Evolutionary conservation across 1,140 invertebrate genomes (phyloP), one percentile per base, ranked within the genome.

Genomic region (Leguminivora glycinivorella): DNA sequence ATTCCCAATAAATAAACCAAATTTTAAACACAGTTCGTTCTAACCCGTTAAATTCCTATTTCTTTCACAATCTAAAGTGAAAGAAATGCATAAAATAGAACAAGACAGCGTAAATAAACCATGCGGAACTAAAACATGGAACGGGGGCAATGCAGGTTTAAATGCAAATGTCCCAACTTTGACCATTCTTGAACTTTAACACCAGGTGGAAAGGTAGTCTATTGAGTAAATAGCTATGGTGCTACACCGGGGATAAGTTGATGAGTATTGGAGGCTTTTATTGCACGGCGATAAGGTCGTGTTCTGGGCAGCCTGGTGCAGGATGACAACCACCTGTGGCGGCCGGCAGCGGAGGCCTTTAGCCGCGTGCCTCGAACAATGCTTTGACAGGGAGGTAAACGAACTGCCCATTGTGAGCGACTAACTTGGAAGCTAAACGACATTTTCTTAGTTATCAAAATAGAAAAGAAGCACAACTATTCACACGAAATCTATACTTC

Each of bases 81-180:
- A 52, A 52, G 47, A 52, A 52, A 52, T 52, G 47, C 47, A 22
- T 52, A 22, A 52, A 52, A 47, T 10, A 52, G 47, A 6, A 52
- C 47, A 52, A 52, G 47, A 52, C 17, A 19, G 19, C 47, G 14
- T 38, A 38, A 38, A 47, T 47, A 52, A 52, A 52, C 47, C 47
- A 22, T 52, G 47, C 19, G 17, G 4, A n/a, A 52, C 47, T 52
- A 47, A 47, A 47, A 5, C 17, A 47, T 47, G 47, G 17, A 52
- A 52, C 47, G 6, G n/a, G 47, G 47, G 47, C 47, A 22, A 43
- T 43, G 40, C 40, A 10, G 19, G 19, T 52, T 19, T 52, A 22
- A 52, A 52, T 52, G 47, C 47, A n/a, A 52, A 17, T 52, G 47
- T 52, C 47, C 17, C 47, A n/a, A 19, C n/a, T n/a, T 6, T 43